Conservation (phyloP, 2,797 vertebrate genomes). For the Bovichtus variegatus region DNA sequence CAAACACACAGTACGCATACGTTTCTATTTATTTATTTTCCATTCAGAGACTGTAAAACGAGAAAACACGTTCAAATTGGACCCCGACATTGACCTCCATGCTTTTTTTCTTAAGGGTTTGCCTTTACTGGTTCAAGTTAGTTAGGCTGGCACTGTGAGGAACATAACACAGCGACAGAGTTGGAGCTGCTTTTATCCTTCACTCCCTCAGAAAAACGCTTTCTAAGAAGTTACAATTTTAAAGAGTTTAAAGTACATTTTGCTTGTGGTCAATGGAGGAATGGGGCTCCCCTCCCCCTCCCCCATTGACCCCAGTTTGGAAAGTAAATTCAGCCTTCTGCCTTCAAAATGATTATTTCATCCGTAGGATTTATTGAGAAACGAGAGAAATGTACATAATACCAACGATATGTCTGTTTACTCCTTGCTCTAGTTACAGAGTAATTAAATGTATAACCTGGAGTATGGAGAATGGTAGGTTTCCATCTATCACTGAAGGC, state of each 20-base stretch:
- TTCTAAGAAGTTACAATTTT: not conserved
- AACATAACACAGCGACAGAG: not conserved
- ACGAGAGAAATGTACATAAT: no score
- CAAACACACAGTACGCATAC: fast-evolving
- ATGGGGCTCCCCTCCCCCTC: constrained; percentile 41
- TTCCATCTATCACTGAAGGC: constrained; percentile 14
- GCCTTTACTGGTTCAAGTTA: constrained; percentile 7
- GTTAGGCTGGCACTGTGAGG: not conserved
- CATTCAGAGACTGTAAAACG: not conserved
- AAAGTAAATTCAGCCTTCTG: not conserved
- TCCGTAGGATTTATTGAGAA: not conserved
- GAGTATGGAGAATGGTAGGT: constrained; percentile 9
- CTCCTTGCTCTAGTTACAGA: not conserved
- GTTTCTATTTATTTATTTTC: not conserved
- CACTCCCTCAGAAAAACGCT: not conserved
- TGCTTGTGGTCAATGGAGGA: constrained; percentile 12
- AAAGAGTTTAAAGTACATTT: constrained; percentile 22
- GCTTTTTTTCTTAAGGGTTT: constrained; percentile 5
- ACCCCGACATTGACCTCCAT: constrained; percentile 47
- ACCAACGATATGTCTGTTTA: not conserved
- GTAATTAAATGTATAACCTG: constrained; percentile 36
- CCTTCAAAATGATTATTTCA: not conserved
- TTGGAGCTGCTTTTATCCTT: not conserved
- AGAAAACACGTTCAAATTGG: not conserved
- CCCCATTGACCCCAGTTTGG: constrained; percentile 20